Evolutionary conservation across 2,797 vertebrate species (phyloP).

Genomic region (Hybognathus amarus): DNA sequence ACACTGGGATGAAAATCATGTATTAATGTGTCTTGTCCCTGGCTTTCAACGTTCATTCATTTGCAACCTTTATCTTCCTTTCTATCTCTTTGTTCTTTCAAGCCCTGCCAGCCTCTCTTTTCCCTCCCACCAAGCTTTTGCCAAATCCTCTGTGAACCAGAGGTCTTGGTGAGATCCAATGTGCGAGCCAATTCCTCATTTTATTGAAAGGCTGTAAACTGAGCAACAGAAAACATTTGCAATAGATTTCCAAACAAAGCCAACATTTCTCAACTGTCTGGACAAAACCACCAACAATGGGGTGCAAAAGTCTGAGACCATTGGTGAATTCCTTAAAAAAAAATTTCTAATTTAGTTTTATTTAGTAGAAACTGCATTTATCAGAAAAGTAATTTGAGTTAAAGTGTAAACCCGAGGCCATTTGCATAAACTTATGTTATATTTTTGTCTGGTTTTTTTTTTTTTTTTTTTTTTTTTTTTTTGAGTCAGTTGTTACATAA

Average conservation of each 20-base stretch:
- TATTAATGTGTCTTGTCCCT: conserved; percentile 23
- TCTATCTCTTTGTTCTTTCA: conserved; percentile 27
- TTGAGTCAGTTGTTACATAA: too few relatives aligned
- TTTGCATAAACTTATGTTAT: too few relatives aligned
- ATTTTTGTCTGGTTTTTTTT: too few relatives aligned
- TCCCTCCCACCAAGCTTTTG: background rate
- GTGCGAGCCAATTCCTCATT: conserved; percentile 11
- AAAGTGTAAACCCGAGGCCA: too few relatives aligned
- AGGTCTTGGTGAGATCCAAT: conserved; percentile 1
- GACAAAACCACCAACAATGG: background rate
- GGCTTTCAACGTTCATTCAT: conserved; percentile 22
- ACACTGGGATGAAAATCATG: conserved; percentile 31
- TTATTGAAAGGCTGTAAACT: conserved; percentile 27
- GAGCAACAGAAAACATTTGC: background rate
- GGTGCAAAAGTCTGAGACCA: background rate
- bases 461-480: too few relatives aligned
- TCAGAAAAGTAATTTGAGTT: too few relatives aligned
- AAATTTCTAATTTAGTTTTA: background rate
- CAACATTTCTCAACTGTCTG: conserved; percentile 18
- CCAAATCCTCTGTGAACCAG: conserved; percentile 14
- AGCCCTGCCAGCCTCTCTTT: conserved; percentile 21
- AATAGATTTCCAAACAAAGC: conserved; percentile 9
- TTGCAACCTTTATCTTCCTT: conserved; percentile 26
- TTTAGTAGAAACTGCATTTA: background rate
- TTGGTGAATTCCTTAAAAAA: background rate